Evolutionary conservation across 2,113 vertebrate species (phyloP).

Genomic region (Sisor rabdophorus): DNA sequence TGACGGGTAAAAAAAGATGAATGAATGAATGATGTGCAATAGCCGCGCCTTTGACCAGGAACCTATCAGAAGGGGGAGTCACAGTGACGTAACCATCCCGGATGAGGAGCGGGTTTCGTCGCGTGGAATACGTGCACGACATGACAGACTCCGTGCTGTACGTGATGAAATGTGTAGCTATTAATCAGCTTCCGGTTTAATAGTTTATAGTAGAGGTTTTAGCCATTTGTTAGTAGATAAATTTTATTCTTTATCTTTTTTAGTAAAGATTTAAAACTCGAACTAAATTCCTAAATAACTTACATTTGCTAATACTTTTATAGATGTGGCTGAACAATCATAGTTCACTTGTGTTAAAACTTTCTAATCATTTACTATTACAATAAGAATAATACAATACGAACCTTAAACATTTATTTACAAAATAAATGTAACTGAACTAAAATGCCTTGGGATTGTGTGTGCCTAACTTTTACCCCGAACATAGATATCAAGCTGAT

Average conservation of each 20-base stretch:
- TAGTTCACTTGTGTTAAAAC: too few species aligned
- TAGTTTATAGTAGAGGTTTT: neutral
- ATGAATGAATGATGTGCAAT: too few species aligned
- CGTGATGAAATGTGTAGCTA: slow-evolving; percentile 5
- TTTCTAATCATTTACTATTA: neutral
- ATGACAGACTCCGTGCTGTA: slow-evolving; percentile 54
- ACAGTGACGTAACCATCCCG: neutral
- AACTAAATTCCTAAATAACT: too few species aligned
- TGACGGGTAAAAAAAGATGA: too few species aligned
- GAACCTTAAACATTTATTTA: neutral
- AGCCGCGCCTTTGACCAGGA: neutral
- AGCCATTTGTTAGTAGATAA: neutral
- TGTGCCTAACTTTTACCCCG: neutral
- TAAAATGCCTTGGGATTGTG: neutral
- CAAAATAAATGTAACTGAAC: neutral
- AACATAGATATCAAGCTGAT: neutral
- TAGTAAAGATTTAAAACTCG: too few species aligned
- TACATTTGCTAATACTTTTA: neutral
- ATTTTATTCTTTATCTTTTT: too few species aligned
- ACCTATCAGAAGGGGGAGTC: neutral
- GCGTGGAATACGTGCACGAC: slow-evolving; percentile 57
- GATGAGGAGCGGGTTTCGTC: slow-evolving; percentile 36
- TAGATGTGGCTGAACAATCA: neutral
- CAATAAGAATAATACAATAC: neutral
- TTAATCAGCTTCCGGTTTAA: neutral